phyloP scores from a whole-genome alignment of 1,140 invertebrate species.

The Hetaerina americana region DNA sequence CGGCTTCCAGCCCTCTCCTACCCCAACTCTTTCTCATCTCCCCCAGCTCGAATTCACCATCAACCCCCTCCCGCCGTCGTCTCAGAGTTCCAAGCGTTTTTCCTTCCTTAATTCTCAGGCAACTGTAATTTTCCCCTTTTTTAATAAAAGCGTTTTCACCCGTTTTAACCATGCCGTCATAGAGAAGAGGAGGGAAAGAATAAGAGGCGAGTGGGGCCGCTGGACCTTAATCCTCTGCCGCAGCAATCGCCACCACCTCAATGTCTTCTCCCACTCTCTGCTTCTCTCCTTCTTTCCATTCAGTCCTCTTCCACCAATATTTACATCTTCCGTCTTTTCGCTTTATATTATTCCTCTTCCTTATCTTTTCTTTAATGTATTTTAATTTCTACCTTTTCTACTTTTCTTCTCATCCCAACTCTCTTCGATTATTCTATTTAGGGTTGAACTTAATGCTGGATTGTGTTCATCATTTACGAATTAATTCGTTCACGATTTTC shows the following conservation, averaged over 20 bases:
- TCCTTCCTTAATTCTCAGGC: not conserved
- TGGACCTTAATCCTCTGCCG: not conserved
- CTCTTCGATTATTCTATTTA: no score
- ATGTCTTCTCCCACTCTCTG: not conserved
- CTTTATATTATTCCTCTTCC: no score
- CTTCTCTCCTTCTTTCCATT: not conserved
- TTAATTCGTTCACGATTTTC: no score
- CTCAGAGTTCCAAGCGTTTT: not conserved
- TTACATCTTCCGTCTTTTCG: no score
- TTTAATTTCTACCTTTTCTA: no score
- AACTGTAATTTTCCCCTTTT: not conserved
- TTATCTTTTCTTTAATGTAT: no score
- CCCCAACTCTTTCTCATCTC: not conserved
- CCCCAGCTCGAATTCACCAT: not conserved
- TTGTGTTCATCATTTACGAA: no score
- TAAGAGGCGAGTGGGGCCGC: not conserved
- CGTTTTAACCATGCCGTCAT: not conserved
- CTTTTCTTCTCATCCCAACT: no score
- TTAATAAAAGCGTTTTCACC: not conserved
- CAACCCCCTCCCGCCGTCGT: not conserved
- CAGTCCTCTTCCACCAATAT: not conserved
- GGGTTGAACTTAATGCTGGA: no score
- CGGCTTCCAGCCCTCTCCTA: not conserved
- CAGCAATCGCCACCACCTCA: not conserved
- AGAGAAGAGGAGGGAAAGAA: not conserved